phyloP scores from a whole-genome alignment of 2,888 invertebrate genomes.

The Automeris io region DNA sequence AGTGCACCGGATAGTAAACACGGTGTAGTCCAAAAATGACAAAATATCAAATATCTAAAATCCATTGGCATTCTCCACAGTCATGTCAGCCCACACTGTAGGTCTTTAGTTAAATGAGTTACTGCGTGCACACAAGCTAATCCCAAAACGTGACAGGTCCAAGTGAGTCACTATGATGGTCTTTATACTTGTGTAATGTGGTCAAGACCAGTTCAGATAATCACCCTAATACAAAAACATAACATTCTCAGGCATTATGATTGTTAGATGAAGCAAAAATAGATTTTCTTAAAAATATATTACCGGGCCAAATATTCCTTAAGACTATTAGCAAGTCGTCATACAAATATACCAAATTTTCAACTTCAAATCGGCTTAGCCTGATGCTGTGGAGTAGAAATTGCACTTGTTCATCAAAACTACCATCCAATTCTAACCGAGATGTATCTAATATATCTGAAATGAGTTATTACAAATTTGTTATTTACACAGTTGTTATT shows the following conservation, averaged over 20 bases:
- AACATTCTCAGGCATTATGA: neutral
- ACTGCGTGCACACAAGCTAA: too few relatives aligned
- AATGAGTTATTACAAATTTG: too few relatives aligned
- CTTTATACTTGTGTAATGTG: neutral
- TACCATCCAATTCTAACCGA: slow-evolving; percentile 29
- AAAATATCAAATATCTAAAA: too few relatives aligned
- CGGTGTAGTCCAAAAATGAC: too few relatives aligned
- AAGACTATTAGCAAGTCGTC: slow-evolving; percentile 48
- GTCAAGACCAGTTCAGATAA: neutral
- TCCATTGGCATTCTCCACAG: too few relatives aligned
- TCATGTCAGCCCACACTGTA: too few relatives aligned
- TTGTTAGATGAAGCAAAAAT: neutral
- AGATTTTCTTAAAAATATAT: neutral
- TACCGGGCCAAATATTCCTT: slow-evolving; percentile 44
- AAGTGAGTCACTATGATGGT: too few relatives aligned
- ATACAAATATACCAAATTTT: slow-evolving; percentile 33
- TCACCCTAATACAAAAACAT: neutral
- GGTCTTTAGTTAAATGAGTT: too few relatives aligned
- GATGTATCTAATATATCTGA: slow-evolving; percentile 28
- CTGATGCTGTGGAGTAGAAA: slow-evolving; percentile 44
- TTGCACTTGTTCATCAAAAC: slow-evolving; percentile 53
- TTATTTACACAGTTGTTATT: too few relatives aligned
- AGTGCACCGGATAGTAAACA: too few relatives aligned
- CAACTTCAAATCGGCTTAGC: slow-evolving; percentile 35
- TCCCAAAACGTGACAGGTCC: too few relatives aligned